These are phyloP conservation scores for Mugil cephalus DNA, from an alignment of 2,113 vertebrate species.

Conservation along the genomic window DNA sequence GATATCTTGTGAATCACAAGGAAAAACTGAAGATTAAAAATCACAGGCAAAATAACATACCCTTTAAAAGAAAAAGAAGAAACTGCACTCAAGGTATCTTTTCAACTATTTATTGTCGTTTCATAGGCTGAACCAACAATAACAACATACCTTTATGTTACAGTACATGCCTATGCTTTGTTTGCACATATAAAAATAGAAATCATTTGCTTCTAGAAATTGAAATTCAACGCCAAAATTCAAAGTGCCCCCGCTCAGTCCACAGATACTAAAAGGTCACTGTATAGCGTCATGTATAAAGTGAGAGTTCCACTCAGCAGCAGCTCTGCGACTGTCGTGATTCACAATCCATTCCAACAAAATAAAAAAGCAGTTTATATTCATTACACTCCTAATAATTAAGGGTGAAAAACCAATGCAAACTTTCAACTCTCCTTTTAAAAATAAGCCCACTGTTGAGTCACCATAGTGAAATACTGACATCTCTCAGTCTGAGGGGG, in stretches of 20 bases:
- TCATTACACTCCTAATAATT: constrained; percentile 25
- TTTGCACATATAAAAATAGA: constrained; percentile 84
- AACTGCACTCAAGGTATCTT: not conserved
- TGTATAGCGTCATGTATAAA: constrained; percentile 57
- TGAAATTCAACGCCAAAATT: constrained; percentile 67
- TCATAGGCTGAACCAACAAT: constrained; percentile 58
- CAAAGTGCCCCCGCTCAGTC: constrained; percentile 67
- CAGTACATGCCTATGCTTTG: constrained; percentile 61
- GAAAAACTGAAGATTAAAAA: no score
- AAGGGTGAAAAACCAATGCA: constrained; percentile 20
- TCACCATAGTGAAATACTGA: constrained; percentile 30
- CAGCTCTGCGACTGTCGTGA: constrained; percentile 35
- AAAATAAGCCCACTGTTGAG: constrained; percentile 24
- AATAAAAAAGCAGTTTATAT: constrained; percentile 45
- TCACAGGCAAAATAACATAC: no score
- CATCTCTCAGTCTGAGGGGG: constrained; percentile 12
- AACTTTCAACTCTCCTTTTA: constrained; percentile 6
- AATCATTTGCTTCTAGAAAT: constrained; percentile 73
- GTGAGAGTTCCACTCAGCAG: constrained; percentile 62
- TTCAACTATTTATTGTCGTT: constrained; percentile 64
- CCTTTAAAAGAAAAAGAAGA: no score
- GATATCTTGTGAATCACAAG: no score
- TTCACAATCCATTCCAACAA: constrained; percentile 36
- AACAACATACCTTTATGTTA: constrained; percentile 41
- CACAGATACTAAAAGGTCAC: constrained; percentile 75